phyloP scores from a whole-genome alignment of 2,888 invertebrate genomes.

The Tenthredo mesomela region DNA sequence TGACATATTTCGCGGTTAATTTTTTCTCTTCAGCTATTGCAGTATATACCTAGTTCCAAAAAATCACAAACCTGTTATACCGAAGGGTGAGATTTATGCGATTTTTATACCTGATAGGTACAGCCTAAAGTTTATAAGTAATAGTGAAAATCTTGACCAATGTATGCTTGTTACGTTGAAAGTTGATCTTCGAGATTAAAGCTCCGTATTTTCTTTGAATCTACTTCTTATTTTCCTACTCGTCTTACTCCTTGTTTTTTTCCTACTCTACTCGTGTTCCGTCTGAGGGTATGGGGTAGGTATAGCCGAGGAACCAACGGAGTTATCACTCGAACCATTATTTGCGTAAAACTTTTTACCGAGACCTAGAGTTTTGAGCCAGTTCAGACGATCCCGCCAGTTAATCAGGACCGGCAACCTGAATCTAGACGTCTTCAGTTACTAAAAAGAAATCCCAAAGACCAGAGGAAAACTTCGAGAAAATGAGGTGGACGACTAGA shows the following conservation, averaged over 20 bases:
- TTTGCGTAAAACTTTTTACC: conserved; percentile 50
- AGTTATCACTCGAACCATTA: conserved; percentile 47
- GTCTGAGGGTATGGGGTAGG: not conserved
- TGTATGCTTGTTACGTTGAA: not conserved
- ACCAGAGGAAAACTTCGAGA: conserved; percentile 3
- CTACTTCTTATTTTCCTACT: conserved; percentile 5
- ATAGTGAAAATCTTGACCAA: not conserved
- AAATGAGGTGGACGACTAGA: not conserved
- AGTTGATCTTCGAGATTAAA: conserved; percentile 2
- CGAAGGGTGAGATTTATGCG: no score
- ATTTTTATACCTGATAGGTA: no score
- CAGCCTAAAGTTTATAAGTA: no score
- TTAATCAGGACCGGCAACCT: conserved; percentile 71
- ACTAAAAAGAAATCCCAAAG: conserved; percentile 19
- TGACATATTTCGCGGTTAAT: no score
- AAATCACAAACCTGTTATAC: no score
- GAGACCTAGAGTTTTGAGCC: conserved; percentile 24
- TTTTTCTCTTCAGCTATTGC: no score
- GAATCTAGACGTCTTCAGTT: conserved; percentile 69
- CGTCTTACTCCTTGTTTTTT: not conserved
- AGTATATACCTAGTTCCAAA: no score
- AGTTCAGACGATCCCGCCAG: conserved; percentile 68
- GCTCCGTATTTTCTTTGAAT: not conserved
- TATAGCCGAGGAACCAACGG: conserved; percentile 19
- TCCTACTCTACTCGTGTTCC: not conserved